phyloP scores from a whole-genome alignment of 2,797 vertebrate genomes.

The Nothura maculosa region DNA sequence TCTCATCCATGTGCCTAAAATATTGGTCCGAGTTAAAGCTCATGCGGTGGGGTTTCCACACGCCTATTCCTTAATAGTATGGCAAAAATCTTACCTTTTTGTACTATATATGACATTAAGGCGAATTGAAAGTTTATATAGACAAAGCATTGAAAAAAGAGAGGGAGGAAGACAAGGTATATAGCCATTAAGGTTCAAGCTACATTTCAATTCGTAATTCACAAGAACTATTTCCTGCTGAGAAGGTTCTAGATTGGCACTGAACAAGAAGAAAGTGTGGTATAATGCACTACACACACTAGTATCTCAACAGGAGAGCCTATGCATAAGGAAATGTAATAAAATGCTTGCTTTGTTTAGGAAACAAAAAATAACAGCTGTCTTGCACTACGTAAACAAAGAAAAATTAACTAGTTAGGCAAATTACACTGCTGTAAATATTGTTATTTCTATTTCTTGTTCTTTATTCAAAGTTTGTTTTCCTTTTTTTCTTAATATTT shows the following conservation, averaged over 20 bases:
- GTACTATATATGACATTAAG: not conserved
- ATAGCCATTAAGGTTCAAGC: not conserved
- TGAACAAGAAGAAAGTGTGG: fast-evolving
- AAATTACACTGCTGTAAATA: not conserved
- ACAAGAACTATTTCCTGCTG: not conserved
- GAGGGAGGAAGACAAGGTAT: not conserved
- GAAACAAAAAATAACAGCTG: not conserved
- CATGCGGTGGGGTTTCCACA: not conserved
- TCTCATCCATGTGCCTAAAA: not conserved
- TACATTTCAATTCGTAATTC: not conserved
- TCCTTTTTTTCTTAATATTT: not conserved
- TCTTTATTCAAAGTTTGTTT: not conserved
- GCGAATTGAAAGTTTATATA: not conserved
- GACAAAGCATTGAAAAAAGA: not conserved
- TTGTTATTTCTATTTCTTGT: not conserved
- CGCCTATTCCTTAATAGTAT: not conserved
- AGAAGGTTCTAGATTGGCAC: not conserved
- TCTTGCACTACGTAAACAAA: not conserved
- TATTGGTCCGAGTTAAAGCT: not conserved
- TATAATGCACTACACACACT: not conserved
- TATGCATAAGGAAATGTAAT: not conserved
- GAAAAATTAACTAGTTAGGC: not conserved
- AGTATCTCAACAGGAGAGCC: not conserved
- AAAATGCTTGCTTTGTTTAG: not conserved
- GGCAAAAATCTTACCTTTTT: not conserved